Evolutionary conservation across 1,140 invertebrate species (phyloP).

Genomic region (Harpegnathos saltator): DNA sequence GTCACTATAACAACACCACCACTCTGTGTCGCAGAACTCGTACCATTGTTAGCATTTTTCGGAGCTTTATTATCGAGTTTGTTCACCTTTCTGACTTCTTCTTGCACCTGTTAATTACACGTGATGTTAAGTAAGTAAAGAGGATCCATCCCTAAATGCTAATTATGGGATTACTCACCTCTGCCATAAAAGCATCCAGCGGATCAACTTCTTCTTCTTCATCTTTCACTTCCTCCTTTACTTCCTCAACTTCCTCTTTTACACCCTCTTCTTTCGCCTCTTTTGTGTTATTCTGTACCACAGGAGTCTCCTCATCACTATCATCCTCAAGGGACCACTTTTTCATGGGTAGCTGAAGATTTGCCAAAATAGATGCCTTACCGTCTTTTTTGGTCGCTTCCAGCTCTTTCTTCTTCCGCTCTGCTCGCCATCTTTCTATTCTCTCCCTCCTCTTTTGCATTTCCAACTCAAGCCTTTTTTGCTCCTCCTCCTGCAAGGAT

Average conservation of each 20-base stretch:
- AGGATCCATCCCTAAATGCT: neutral
- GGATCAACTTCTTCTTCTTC: slow-evolving; percentile 95
- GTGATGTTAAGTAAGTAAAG: neutral
- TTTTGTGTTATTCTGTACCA: slow-evolving; percentile 78
- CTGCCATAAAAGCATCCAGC: slow-evolving; percentile 98
- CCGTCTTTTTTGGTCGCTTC: slow-evolving; percentile 92
- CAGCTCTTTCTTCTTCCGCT: slow-evolving; percentile 93
- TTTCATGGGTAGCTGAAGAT: slow-evolving; percentile 89
- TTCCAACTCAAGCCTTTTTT: slow-evolving; percentile 95
- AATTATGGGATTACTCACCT: slow-evolving; percentile 83
- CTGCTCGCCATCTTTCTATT: slow-evolving; percentile 85
- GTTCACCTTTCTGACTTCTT: slow-evolving; percentile 96
- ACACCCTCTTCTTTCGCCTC: slow-evolving; percentile 87
- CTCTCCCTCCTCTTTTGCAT: slow-evolving; percentile 97
- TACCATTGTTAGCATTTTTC: slow-evolving; percentile 83
- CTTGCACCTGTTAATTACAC: slow-evolving; percentile 88
- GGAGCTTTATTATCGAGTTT: slow-evolving; percentile 89
- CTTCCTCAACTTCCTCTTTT: slow-evolving; percentile 86
- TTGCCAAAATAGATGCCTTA: slow-evolving; percentile 87
- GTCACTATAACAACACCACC: slow-evolving; percentile 92
- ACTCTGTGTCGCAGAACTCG: slow-evolving; percentile 75
- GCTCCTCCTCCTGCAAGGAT: slow-evolving; percentile 90
- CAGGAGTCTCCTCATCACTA: slow-evolving; percentile 89
- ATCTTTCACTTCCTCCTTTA: slow-evolving; percentile 87
- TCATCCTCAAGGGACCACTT: slow-evolving; percentile 98